Conservation (phyloP, 2,888 invertebrate genomes). For the Phyto melanocephala region DNA sequence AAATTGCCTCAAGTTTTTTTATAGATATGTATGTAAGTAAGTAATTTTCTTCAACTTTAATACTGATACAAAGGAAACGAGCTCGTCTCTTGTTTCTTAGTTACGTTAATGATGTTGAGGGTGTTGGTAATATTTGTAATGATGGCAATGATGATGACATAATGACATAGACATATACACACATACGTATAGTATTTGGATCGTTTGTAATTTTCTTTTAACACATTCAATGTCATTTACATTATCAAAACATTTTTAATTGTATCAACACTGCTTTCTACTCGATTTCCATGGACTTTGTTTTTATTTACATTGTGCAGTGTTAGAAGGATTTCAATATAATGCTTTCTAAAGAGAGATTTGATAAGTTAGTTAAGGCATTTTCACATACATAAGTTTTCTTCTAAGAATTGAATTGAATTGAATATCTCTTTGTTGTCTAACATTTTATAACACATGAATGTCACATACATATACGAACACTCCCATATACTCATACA, state of each 20-base stretch:
- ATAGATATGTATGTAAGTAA: no score
- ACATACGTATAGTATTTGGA: conserved; percentile 1
- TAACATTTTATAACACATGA: conserved; percentile 32
- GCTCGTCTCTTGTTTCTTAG: background rate
- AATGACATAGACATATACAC: no score
- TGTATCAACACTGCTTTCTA: conserved; percentile 18
- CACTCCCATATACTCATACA: conserved; percentile 5
- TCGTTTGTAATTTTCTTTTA: conserved; percentile 38
- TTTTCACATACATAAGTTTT: background rate
- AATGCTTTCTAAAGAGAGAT: background rate
- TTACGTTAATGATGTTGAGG: background rate
- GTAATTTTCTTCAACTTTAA: conserved; percentile 5
- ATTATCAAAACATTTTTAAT: conserved; percentile 6
- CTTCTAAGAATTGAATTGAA: background rate
- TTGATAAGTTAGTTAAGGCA: background rate
- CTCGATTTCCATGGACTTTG: background rate
- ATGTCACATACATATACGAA: background rate
- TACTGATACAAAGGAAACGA: background rate
- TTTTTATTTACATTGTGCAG: background rate
- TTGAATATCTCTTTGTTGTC: background rate
- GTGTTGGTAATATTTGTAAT: background rate
- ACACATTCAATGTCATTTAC: conserved; percentile 34
- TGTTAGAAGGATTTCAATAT: background rate
- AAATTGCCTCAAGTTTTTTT: conserved; percentile 18
- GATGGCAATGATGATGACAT: background rate